Percentiles rank a stretch among this genome's conserved stretches.
These are phyloP conservation scores for Pantherophis alleghaniensis DNA, from an alignment of 2,797 vertebrate genomes.

Conservation along the genomic window DNA sequence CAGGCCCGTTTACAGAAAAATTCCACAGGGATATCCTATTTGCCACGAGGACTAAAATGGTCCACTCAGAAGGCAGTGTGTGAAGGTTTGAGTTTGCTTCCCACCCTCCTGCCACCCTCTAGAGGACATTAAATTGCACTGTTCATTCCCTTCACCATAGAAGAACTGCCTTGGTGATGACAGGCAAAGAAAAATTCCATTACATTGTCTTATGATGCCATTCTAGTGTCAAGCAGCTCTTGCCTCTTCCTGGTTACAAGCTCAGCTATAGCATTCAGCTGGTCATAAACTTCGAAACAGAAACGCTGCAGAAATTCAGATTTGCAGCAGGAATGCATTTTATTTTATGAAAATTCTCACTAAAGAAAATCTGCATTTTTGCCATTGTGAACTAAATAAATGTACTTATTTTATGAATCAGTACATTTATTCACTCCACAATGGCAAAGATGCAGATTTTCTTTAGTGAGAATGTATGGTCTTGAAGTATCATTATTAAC, in stretches of 20 bases:
- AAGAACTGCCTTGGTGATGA: slow-evolving; percentile 87
- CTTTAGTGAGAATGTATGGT: slow-evolving; percentile 22
- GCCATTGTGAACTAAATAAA: slow-evolving; percentile 49
- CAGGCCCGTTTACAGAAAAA: slow-evolving; percentile 83
- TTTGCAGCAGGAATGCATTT: slow-evolving; percentile 77
- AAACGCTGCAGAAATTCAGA: slow-evolving; percentile 68
- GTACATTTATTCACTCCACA: slow-evolving; percentile 64
- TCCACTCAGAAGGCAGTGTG: slow-evolving; percentile 84
- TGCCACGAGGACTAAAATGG: slow-evolving; percentile 84
- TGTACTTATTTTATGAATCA: not conserved
- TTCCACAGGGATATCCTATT: slow-evolving; percentile 93
- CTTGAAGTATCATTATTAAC: not conserved
- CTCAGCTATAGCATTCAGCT: slow-evolving; percentile 91
- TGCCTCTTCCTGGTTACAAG: slow-evolving; percentile 79
- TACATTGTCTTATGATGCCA: slow-evolving; percentile 81
- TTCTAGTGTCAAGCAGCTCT: slow-evolving; percentile 81
- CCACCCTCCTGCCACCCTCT: slow-evolving; percentile 76
- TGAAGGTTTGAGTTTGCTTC: slow-evolving; percentile 84
- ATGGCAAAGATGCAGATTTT: slow-evolving; percentile 32
- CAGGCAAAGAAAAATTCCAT: slow-evolving; percentile 90
- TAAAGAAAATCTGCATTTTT: slow-evolving; percentile 38
- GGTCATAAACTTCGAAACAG: slow-evolving; percentile 78
- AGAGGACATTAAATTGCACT: slow-evolving; percentile 90
- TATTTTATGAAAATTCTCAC: slow-evolving; percentile 56
- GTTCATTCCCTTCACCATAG: slow-evolving; percentile 87